Evolutionary conservation across 2,797 vertebrate genomes (phyloP).

Genomic region (Tragopan temminckii): DNA sequence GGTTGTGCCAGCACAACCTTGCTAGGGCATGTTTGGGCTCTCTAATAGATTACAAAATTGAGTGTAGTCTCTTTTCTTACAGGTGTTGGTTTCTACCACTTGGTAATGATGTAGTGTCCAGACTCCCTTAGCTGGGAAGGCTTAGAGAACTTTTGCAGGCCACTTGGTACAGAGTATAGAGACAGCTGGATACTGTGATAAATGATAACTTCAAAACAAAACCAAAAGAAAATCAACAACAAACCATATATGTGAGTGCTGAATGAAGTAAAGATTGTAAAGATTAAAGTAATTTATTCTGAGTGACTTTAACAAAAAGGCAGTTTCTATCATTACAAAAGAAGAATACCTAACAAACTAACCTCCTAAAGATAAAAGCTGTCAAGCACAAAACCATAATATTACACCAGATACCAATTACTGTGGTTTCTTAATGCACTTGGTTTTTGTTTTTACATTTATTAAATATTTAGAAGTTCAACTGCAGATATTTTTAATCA

Average conservation of each 20-base stretch:
- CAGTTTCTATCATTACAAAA: slow-evolving; percentile 70
- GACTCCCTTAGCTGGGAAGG: neutral
- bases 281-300: slow-evolving; percentile 81
- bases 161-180: slow-evolving; percentile 45
- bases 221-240: neutral
- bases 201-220: slow-evolving; percentile 38
- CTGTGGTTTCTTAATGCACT: slow-evolving; percentile 53
- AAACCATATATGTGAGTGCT: slow-evolving; percentile 34
- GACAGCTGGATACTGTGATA: slow-evolving; percentile 59
- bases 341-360: slow-evolving; percentile 75
- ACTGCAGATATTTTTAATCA: slow-evolving; percentile 76
- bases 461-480: slow-evolving; percentile 79
- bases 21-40: neutral
- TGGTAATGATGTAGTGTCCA: neutral
- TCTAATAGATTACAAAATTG: neutral
- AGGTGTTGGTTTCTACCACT: neutral
- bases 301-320: slow-evolving; percentile 72
- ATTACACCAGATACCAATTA: slow-evolving; percentile 49
- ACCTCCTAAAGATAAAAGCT: slow-evolving; percentile 72
- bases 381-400: slow-evolving; percentile 63
- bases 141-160: slow-evolving; percentile 4
- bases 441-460: slow-evolving; percentile 70
- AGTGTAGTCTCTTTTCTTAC: neutral
- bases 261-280: slow-evolving; percentile 78
- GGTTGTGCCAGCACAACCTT: neutral